Base-by-base conservation (phyloP, 2,888 invertebrate genomes). In the Andrena camellia region DNA sequence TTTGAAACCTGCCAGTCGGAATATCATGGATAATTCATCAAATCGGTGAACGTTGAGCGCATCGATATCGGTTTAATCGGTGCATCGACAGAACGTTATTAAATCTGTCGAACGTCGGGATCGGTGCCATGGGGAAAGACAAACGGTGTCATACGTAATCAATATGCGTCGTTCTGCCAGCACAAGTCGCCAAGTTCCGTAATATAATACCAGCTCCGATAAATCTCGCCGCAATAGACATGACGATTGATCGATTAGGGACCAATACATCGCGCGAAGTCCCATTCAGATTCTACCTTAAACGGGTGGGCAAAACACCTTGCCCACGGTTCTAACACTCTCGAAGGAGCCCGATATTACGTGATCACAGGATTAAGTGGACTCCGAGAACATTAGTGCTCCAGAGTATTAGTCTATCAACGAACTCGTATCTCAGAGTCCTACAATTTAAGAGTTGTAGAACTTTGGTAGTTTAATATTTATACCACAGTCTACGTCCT, bases 31-130 rank as follows among this genome's bases (percentile, higher is more conserved):
- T 62, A 72, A 76, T 52, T 35, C 23, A 62, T 77, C 35, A 31
- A 29, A 23, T 35, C 42, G n/a, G n/a, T 68, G 29, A 42, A 31
- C 17, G 26, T 20, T 2, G 29, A 52, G 35, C 8, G 35, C n/a
- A 64, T 69, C 42, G 57, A 64, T 59, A 79, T 66, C 26, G 20
- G 26, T 79, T 70, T 79, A 80, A 80, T 79, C 80, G 79, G 59
- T 29, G 52, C 35, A 50, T 20, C 64, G 35, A 79, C 60, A 50
- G 60, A 79, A 70, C 52, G 70, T 80, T 79, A 80, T 80, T 71
- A 52, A 66, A 70, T 80, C 60, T 62, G 64, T 70, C 69, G 23
- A 52, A 31, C 42, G 23, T n/a, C 31, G 31, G 10, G 31, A 48
- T 68, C 78, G 52, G 26, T 62, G 64, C 26, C 64, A 31, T 50